These are phyloP conservation scores for Chrosomus eos DNA, from an alignment of 2,797 vertebrate species.

Conservation along the genomic window DNA sequence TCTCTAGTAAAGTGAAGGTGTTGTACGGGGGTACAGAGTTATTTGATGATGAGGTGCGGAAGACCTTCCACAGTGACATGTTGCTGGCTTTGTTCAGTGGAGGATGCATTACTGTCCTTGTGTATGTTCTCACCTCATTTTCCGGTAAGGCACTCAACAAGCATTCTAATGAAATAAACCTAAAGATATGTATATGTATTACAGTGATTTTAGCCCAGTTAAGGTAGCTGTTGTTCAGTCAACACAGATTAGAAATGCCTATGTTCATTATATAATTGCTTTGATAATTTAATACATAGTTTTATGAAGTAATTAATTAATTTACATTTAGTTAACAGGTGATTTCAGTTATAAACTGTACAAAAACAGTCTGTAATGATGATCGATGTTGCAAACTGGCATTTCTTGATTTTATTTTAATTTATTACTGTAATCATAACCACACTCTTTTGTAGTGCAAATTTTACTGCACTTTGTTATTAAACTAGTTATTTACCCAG, in stretches of 20 bases:
- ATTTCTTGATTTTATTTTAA: neutral
- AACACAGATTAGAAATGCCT: neutral
- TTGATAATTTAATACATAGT: neutral
- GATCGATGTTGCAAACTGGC: neutral
- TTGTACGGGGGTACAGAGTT: slow-evolving; percentile 95
- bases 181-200: neutral
- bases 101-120: slow-evolving; percentile 89
- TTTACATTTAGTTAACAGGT: neutral
- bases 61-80: slow-evolving; percentile 97
- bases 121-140: slow-evolving; percentile 95
- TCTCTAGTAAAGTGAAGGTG: slow-evolving; percentile 91
- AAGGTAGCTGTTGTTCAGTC: neutral
- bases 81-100: slow-evolving; percentile 94
- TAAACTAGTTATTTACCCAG: no score
- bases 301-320: neutral
- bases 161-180: neutral
- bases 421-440: no score
- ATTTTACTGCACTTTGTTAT: no score
- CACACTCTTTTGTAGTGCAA: no score
- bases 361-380: neutral
- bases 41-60: slow-evolving; percentile 95
- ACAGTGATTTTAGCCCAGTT: neutral
- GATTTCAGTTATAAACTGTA: neutral
- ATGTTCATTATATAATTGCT: neutral
- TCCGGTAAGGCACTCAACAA: slow-evolving; percentile 81